phyloP scores from a whole-genome alignment of 1,140 invertebrate species.

The Zaprionus tsacasi region DNA sequence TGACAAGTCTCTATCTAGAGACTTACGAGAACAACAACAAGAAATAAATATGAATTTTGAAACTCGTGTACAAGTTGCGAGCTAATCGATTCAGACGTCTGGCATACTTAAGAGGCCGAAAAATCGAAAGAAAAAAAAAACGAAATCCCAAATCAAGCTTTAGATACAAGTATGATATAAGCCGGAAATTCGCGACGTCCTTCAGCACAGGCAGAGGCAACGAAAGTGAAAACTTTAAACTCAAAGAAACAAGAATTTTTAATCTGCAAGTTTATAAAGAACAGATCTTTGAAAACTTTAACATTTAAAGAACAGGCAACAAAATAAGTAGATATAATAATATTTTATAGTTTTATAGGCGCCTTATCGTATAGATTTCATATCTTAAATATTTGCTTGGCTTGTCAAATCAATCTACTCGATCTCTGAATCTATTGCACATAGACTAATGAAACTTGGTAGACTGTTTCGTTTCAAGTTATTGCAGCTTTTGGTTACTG shows the following conservation, averaged over 20 bases:
- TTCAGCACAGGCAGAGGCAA: not conserved
- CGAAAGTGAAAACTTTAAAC: conserved; percentile 17
- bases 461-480: not conserved
- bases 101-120: conserved; percentile 42
- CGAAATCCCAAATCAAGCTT: conserved; percentile 8
- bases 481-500: not conserved
- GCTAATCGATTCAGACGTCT: conserved; percentile 63
- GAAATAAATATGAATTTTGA: conserved; percentile 27
- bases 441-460: not conserved
- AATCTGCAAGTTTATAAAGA: no score
- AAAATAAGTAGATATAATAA: not conserved
- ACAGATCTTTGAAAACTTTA: no score
- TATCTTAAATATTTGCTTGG: no score
- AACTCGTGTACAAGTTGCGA: conserved; percentile 46
- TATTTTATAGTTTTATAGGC: no score
- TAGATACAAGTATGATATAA: conserved; percentile 6
- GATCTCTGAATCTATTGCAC: not conserved
- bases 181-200: conserved; percentile 10
- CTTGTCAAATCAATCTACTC: not conserved
- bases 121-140: not conserved
- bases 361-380: no score
- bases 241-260: no score
- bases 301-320: not conserved
- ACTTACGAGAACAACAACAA: not conserved
- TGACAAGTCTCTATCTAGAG: not conserved